Evolutionary conservation across 2,888 invertebrate genomes (phyloP).

Genomic region (Allygus modestus): DNA sequence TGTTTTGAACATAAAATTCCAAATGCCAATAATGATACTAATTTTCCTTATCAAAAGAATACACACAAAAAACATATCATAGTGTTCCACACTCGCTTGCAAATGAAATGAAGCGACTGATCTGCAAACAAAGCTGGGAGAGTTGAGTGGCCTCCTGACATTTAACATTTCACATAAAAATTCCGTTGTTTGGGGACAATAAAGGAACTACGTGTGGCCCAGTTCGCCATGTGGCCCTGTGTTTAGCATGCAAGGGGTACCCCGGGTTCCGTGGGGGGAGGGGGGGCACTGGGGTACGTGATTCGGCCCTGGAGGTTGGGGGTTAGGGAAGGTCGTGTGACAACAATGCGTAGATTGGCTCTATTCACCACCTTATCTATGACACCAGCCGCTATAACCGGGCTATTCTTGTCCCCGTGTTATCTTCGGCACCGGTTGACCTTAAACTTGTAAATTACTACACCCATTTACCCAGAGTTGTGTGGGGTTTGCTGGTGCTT

Average conservation of each 20-base stretch:
- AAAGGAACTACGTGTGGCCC: conserved; percentile 30
- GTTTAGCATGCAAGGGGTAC: conserved; percentile 2
- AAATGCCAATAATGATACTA: no score
- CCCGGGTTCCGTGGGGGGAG: not conserved
- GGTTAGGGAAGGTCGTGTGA: conserved; percentile 10
- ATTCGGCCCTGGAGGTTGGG: not conserved
- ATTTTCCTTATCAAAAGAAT: no score
- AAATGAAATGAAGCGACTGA: not conserved
- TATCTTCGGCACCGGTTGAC: not conserved
- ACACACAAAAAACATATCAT: no score
- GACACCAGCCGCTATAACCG: conserved; percentile 28
- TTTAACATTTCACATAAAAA: conserved; percentile 29
- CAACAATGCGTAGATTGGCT: conserved; percentile 34
- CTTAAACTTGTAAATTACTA: not conserved
- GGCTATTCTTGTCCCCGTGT: conserved; percentile 8
- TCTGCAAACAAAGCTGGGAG: not conserved
- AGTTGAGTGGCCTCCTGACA: not conserved
- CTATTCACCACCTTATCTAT: conserved; percentile 20
- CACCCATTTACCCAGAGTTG: not conserved
- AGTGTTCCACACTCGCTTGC: not conserved
- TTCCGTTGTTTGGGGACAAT: conserved; percentile 45
- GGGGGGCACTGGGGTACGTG: not conserved
- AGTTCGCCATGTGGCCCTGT: conserved; percentile 13
- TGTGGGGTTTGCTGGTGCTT: not conserved
- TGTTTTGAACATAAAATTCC: no score